These are phyloP conservation scores for Epinotia brunnichana DNA, from an alignment of 2,888 invertebrate species.

Conservation along the genomic window DNA sequence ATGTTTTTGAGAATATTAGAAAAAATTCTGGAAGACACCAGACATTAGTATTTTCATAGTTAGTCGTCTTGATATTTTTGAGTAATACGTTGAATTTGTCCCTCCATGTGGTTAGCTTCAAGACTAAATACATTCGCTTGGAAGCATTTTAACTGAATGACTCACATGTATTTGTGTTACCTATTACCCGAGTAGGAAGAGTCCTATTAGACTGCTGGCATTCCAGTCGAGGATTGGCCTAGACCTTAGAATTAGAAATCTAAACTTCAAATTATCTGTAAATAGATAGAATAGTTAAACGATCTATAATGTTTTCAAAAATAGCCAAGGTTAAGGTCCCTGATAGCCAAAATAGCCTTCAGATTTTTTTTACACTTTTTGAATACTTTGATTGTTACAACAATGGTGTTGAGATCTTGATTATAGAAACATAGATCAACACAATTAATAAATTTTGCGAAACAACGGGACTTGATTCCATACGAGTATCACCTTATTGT, in stretches of 20 bases:
- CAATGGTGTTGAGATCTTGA: too few species aligned
- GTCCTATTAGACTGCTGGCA: slow-evolving; percentile 7
- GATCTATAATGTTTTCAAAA: too few species aligned
- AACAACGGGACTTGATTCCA: too few species aligned
- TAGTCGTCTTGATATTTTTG: neutral
- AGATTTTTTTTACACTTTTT: too few species aligned
- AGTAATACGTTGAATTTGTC: neutral
- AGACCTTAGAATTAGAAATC: slow-evolving; percentile 29
- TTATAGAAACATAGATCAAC: too few species aligned
- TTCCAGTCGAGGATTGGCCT: slow-evolving; percentile 14
- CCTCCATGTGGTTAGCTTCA: neutral
- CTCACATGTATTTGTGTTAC: slow-evolving; percentile 13
- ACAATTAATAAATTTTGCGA: too few species aligned
- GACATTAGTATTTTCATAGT: neutral
- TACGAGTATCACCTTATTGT: too few species aligned
- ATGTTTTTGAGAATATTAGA: too few species aligned
- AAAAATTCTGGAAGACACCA: too few species aligned
- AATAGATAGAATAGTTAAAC: neutral
- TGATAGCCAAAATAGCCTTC: too few species aligned
- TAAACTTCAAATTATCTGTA: slow-evolving; percentile 17
- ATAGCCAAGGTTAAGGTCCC: too few species aligned
- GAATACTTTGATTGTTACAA: too few species aligned
- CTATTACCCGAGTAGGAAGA: slow-evolving; percentile 22
- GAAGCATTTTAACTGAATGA: neutral
- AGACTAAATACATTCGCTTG: slow-evolving; percentile 6